Conservation (phyloP, 2,888 invertebrate species). For the Prostheceraeus crozeri region DNA sequence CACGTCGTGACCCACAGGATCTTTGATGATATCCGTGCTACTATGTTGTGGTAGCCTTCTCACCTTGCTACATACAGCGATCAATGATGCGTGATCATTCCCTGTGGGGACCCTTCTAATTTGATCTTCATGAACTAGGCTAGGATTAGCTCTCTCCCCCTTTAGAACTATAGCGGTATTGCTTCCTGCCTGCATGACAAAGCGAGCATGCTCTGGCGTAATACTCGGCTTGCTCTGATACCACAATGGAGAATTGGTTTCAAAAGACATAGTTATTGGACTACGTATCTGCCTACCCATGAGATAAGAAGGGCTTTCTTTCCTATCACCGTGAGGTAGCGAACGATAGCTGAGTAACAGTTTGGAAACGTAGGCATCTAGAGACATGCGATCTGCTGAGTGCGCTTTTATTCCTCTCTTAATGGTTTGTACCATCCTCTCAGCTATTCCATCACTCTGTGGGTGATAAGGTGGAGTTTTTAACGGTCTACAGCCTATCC, state of each 20-base stretch:
- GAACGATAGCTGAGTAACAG: constrained; percentile 35
- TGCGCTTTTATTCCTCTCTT: constrained; percentile 32
- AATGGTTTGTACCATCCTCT: constrained; percentile 35
- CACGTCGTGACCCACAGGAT: no score
- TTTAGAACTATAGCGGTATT: constrained; percentile 24
- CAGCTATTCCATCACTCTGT: constrained; percentile 33
- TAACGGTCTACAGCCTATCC: constrained; percentile 32
- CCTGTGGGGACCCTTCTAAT: constrained; percentile 21
- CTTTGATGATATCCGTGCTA: no score
- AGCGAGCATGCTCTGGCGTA: constrained; percentile 14
- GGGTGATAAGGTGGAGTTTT: constrained; percentile 37
- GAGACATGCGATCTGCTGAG: constrained; percentile 18
- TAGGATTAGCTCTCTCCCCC: constrained; percentile 1
- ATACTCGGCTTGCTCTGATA: constrained; percentile 7
- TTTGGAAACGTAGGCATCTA: constrained; percentile 35
- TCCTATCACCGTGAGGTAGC: constrained; percentile 31
- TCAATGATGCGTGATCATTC: no score
- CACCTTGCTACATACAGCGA: no score
- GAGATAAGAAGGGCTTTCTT: constrained; percentile 32
- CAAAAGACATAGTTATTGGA: constrained; percentile 29
- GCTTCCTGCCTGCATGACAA: constrained; percentile 28
- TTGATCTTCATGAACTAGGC: background rate
- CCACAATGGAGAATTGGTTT: constrained; percentile 16
- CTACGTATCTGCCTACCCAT: constrained; percentile 33
- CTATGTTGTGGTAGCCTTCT: no score